Evolutionary conservation across 2,888 invertebrate species (phyloP), one percentile per base, ranked within the genome.

Genomic region (Labia minor): DNA sequence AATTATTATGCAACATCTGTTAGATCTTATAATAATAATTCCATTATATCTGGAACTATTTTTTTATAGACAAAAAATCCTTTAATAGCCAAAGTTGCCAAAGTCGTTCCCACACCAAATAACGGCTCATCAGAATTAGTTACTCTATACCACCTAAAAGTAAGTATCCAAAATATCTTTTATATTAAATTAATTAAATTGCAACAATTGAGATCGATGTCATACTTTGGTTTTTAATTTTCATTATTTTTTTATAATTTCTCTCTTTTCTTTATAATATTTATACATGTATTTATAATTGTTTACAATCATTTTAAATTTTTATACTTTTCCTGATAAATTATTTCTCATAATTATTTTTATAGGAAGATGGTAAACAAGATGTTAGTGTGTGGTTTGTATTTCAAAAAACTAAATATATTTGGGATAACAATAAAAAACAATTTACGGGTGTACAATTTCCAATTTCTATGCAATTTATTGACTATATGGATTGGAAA

Each of bases 71-170:
- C 86, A 65, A 86, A 83, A 74, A 82, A 86, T 76, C 90, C 94
- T 1, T 79, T 81, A 26, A 82, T 84, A 74, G 95, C 96, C 19
- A 85, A 87, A 70, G 83, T 94, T 71, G 95, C 87, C 0, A 96
- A 96, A 82, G 97, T 99, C 26, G 87, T 93, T 11, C 99, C 99
- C 19, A 96, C 95, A 18, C 87, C 92, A 1, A 98, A 99, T 76
- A 99, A 99, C 86, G 99, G 99, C 61, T 95, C 90, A 73, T 88
- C 96, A 19, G 97, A 99, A 81, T 83, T 99, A 72, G 93, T 98
- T 16, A 83, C 80, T 71, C 81, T 99, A 49, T 84, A 86, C 70
- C 84, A 84, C 72, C 80, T 83, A 1, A 82, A 84, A 79, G 85
- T 88, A 79, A 72, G 71, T 70, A 26, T 64, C n/a, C n/a, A n/a